phyloP scores from a whole-genome alignment of 2,888 invertebrate genomes.

The Chymomyza caudatula region DNA sequence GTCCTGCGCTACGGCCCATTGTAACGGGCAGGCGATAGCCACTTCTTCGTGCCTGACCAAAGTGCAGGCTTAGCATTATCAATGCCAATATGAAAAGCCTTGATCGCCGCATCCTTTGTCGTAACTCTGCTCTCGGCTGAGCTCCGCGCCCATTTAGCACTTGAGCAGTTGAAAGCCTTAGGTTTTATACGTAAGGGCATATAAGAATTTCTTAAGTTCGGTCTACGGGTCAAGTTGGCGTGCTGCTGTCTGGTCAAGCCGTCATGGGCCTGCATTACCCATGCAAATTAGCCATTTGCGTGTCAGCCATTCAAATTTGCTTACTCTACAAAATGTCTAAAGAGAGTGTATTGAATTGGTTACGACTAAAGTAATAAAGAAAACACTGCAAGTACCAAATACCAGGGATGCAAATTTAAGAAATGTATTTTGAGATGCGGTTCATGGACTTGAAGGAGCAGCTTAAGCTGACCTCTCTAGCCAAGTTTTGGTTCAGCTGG shows the following conservation, averaged over 20 bases:
- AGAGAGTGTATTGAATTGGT: background rate
- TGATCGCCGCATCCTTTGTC: background rate
- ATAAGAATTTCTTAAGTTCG: background rate
- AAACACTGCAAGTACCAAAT: too few relatives aligned
- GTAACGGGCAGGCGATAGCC: background rate
- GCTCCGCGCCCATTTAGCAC: background rate
- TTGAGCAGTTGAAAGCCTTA: background rate
- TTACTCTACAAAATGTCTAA: background rate
- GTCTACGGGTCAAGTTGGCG: background rate
- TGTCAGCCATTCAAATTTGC: background rate
- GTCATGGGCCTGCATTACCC: background rate
- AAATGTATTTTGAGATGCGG: too few relatives aligned
- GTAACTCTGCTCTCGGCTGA: background rate
- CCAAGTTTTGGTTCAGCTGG: too few relatives aligned
- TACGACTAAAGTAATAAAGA: too few relatives aligned
- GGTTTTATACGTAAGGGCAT: background rate
- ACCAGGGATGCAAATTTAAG: too few relatives aligned
- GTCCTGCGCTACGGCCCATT: slow-evolving; percentile 29
- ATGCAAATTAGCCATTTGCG: background rate
- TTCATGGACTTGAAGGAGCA: too few relatives aligned
- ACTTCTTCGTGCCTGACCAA: background rate
- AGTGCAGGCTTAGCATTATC: background rate
- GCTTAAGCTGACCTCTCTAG: too few relatives aligned
- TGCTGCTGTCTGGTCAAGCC: background rate
- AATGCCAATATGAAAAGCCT: background rate